phyloP scores from a whole-genome alignment of 2,113 vertebrate genomes.

The Mola mola region DNA sequence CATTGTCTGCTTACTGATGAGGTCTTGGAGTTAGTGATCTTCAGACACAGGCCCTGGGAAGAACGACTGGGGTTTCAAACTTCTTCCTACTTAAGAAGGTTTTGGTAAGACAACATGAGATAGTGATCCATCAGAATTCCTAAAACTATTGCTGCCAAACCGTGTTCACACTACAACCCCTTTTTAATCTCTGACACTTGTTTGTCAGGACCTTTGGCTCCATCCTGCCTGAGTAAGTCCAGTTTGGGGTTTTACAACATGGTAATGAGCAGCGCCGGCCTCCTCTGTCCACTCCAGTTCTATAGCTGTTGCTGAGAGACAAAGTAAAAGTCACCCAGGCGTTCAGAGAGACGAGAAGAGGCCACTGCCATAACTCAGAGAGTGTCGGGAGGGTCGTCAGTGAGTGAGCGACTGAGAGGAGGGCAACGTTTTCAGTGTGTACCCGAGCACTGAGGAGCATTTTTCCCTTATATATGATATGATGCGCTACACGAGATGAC shows the following conservation, averaged over 20 bases:
- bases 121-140: background rate
- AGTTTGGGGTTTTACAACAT: conserved; percentile 68
- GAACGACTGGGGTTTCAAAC: background rate
- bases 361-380: conserved; percentile 59
- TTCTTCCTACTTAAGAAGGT: background rate
- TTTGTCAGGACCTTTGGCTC: conserved; percentile 4
- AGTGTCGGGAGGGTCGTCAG: background rate
- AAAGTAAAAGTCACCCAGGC: conserved; percentile 71
- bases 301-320: conserved; percentile 77
- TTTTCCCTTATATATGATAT: background rate
- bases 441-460: background rate
- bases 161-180: background rate
- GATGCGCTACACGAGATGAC: conserved; percentile 21
- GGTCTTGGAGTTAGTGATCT: conserved; percentile 20
- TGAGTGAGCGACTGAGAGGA: conserved; percentile 3
- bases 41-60: background rate
- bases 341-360: conserved; percentile 34
- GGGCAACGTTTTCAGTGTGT: background rate
- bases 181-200: conserved; percentile 5
- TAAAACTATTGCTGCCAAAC: background rate
- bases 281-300: conserved; percentile 55
- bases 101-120: background rate
- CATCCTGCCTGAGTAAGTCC: conserved; percentile 31
- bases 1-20: conserved; percentile 41
- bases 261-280: conserved; percentile 68